Evolutionary conservation across 2,113 vertebrate species (phyloP).

Genomic region (Mola mola): DNA sequence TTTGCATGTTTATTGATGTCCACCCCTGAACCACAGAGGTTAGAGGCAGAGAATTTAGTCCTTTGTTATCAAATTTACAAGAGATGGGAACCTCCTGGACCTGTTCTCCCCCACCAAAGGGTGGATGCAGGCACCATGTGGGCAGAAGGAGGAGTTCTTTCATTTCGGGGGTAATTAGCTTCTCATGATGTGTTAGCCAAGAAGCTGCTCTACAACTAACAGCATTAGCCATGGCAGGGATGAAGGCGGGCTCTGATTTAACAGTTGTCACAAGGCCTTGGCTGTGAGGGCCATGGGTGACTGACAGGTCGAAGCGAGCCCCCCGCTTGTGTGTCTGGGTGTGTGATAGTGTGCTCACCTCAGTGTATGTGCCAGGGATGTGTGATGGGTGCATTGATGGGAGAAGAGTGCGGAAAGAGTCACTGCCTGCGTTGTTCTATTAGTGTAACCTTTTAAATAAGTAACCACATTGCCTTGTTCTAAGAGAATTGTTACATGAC

Average conservation of each 20-base stretch:
- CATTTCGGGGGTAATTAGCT: slow-evolving; percentile 69
- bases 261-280: slow-evolving; percentile 76
- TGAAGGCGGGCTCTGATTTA: slow-evolving; percentile 70
- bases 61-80: slow-evolving; percentile 7
- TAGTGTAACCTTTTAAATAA: slow-evolving; percentile 7
- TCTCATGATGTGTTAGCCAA: slow-evolving; percentile 53
- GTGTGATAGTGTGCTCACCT: slow-evolving; percentile 2
- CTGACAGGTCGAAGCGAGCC: slow-evolving; percentile 59
- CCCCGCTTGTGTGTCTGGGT: slow-evolving; percentile 15
- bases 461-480: background rate
- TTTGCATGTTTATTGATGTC: slow-evolving; percentile 19
- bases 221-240: slow-evolving; percentile 55
- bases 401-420: background rate
- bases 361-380: background rate
- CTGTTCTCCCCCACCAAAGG: background rate
- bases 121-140: slow-evolving; percentile 40
- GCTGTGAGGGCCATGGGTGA: slow-evolving; percentile 71
- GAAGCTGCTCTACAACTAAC: slow-evolving; percentile 70
- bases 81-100: slow-evolving; percentile 2
- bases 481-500: no score
- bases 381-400: background rate
- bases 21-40: slow-evolving; percentile 14
- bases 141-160: slow-evolving; percentile 23
- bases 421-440: background rate
- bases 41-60: slow-evolving; percentile 4